Percentiles rank a stretch among this genome's conserved stretches.
These are phyloP conservation scores for Neoniphon sammara DNA, from an alignment of 2,797 vertebrate genomes.

Conservation along the genomic window DNA sequence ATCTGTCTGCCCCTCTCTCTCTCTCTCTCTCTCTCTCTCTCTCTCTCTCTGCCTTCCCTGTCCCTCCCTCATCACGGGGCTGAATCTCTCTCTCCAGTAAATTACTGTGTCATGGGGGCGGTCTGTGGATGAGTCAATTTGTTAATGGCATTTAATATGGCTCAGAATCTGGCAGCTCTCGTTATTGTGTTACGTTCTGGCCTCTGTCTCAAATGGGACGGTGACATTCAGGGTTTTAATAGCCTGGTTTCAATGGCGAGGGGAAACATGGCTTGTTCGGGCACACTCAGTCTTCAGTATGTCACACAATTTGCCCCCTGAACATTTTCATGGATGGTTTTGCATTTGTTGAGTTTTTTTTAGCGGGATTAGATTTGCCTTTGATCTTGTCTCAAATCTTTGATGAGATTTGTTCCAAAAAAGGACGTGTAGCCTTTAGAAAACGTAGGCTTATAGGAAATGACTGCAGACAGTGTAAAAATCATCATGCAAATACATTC, in stretches of 20 bases:
- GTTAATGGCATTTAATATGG: conserved; percentile 62
- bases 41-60: neutral
- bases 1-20: conserved; percentile 19
- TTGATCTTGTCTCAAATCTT: no score
- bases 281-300: conserved; percentile 44
- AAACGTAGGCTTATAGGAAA: no score
- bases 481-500: neutral
- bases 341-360: neutral
- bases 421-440: no score
- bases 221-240: conserved; percentile 42
- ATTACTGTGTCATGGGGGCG: conserved; percentile 40
- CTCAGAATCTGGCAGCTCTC: conserved; percentile 46
- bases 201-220: conserved; percentile 31
- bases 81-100: conserved; percentile 28
- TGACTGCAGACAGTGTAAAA: neutral
- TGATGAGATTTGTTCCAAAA: no score
- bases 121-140: conserved; percentile 62
- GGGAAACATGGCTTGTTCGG: conserved; percentile 1
- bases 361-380: neutral
- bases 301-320: neutral
- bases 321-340: neutral
- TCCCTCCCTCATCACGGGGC: neutral
- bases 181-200: conserved; percentile 36
- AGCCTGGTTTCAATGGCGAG: conserved; percentile 24
- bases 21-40: conserved; percentile 29